Evolutionary conservation across 1,140 invertebrate species (phyloP), one percentile per base, ranked within the genome.

Genomic region (Hormaphis cornu): DNA sequence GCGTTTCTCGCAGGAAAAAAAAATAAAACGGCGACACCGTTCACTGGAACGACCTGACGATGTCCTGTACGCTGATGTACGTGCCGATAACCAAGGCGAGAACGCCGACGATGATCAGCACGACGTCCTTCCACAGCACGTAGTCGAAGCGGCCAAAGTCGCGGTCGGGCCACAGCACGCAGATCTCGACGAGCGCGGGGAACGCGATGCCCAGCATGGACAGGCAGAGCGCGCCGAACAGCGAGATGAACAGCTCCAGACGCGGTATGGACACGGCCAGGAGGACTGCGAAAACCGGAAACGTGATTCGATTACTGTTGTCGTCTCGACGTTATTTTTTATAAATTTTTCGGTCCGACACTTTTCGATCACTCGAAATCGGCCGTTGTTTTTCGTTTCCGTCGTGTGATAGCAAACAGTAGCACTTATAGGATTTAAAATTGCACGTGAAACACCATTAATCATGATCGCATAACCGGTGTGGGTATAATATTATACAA

Each of bases 161-260:
- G 28, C 82, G 76, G 14, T 48, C 42, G 0, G 82, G 80, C 77
- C 83, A 86, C 46, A 80, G 75, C 2, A 84, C 75, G 74, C 89
- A 83, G 22, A 87, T 81, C 74, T 94, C 89, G 73, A 95, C 87
- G 22, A 91, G 76, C 1, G 88, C 88, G 12, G 92, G 92, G 75
- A 94, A 89, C 8, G 91, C 86, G 10, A 94, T 81, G 0, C 90
- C 89, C 24, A 93, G 81, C 14, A 88, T 84, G 6, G 89, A 89
- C 18, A 90, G 82, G 66, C 87, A 88, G 12, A 93, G 79, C 0
- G 92, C 89, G 18, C 92, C 92, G 66, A 93, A 87, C 44, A 93
- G 79, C 0, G 90, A 87, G 70, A 95, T 95, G 76, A 94, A 87
- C 1, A 91, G 80, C 20, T 89, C 90, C 50, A 95, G 80, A 56